Evolutionary conservation across 2,113 vertebrate genomes (phyloP), one percentile per base, ranked within the genome.

Genomic region (Nibea albiflora): DNA sequence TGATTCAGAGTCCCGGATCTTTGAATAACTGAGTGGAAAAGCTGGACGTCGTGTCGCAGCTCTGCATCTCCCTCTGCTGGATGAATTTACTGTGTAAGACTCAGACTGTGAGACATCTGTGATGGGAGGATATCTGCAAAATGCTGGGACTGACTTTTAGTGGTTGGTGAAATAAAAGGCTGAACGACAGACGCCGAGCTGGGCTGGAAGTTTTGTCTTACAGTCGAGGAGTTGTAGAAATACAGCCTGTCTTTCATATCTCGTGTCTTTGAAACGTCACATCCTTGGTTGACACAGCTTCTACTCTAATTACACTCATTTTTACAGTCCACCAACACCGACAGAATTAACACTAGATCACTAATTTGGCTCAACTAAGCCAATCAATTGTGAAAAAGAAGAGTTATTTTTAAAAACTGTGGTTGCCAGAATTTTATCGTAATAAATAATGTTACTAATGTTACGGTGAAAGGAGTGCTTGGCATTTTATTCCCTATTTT

Each of bases 1-100:
- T 63, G 39, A 44, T 42, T 63, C 19, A 66, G 16, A 3, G 5
- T 49, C 46, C 39, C 11, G 44, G 39, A 20, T 35, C n/a, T 26
- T 31, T 39, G 9, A 62, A 10, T 2, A 15, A 4, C 1, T 42
- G 8, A 57, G 10, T n/a, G 3, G 16, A 26, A 31, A 54, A 31
- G 31, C 24, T 56, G 47, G 19, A 47, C 24, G 19, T 68, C 5
- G 2, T 16, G 7, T 57, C 44, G 15, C 16, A 50, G 68, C 20
- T 75, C 67, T 83, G 67, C 3, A 79, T 66, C 62, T 1, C 49
- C 80, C 19, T 39, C 87, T 90, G n/a, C n/a, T 81, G 82, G 76
- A 6, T 15, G 20, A 24, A 11, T 5, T 5, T 42, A 19, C 20
- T 39, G 46, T 46, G 28, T 6, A 10, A 17, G 12, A 5, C 19